Conservation (phyloP, 2,113 vertebrate species). For the Neogale vison region DNA sequence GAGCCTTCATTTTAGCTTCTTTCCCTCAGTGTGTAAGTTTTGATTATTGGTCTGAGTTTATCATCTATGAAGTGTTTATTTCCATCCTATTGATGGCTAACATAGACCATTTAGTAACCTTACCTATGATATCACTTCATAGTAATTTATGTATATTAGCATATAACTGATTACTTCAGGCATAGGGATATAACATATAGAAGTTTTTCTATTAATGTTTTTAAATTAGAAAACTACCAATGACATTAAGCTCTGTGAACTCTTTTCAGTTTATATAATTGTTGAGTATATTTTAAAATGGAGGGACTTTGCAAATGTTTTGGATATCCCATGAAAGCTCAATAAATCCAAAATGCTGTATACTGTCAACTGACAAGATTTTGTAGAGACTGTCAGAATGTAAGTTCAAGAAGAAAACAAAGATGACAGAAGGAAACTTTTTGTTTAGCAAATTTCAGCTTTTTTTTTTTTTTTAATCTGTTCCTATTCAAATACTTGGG, state of each 20-base stretch:
- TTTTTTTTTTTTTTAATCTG: background rate
- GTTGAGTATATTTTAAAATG: background rate
- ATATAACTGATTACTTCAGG: background rate
- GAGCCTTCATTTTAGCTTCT: background rate
- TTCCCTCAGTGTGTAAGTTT: background rate
- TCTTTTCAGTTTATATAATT: background rate
- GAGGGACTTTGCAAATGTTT: background rate
- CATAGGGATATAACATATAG: background rate
- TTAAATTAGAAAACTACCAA: background rate
- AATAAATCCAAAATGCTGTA: background rate
- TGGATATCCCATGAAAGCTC: background rate
- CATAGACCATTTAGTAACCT: background rate
- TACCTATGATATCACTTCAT: background rate
- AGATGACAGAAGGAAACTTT: background rate
- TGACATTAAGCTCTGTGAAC: slow-evolving; percentile 6
- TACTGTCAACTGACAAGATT: background rate
- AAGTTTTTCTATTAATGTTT: background rate
- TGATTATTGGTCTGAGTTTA: background rate
- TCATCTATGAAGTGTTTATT: background rate
- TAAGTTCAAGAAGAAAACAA: background rate
- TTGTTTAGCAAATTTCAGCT: background rate
- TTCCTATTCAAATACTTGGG: background rate
- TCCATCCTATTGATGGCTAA: background rate
- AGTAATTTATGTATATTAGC: background rate
- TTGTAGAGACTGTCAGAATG: background rate